A percentile compares a stretch with the other conserved stretches of the same genome.
Conservation (phyloP, 1,140 invertebrate species). For the Augochlora pura region DNA sequence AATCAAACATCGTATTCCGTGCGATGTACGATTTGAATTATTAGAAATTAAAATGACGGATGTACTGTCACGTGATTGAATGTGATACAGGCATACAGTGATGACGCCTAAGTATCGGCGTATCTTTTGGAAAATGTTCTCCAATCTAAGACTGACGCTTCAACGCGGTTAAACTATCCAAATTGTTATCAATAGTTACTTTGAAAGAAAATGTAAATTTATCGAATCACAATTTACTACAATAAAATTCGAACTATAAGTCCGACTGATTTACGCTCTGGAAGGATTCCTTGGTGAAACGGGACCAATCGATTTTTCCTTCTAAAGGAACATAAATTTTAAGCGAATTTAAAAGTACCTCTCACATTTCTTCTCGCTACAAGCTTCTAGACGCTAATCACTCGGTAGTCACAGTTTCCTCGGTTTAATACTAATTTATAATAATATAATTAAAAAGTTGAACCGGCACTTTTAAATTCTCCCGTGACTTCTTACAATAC, state of each 20-base stretch:
- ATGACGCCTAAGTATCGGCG: not conserved
- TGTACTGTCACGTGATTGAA: conserved; percentile 10
- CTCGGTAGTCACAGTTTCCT: not conserved
- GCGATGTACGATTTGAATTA: conserved; percentile 3
- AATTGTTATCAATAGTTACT: not conserved
- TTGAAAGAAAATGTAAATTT: not conserved
- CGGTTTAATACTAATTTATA: not conserved
- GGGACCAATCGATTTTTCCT: conserved; percentile 9
- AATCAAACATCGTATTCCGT: not conserved
- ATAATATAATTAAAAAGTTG: not conserved
- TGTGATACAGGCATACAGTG: not conserved
- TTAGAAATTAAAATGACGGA: conserved; percentile 24
- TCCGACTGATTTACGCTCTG: not conserved
- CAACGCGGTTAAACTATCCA: not conserved
- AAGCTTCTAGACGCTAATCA: not conserved
- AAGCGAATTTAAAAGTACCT: not conserved
- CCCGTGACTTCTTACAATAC: not conserved
- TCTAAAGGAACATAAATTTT: not conserved
- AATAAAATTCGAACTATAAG: not conserved
- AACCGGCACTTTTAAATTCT: conserved; percentile 8
- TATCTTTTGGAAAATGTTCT: not conserved
- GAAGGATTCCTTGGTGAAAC: not conserved
- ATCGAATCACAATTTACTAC: not conserved
- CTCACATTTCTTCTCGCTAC: not conserved
- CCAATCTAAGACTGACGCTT: not conserved